Conservation (phyloP, 2,888 invertebrate species). For the Pimpla rufipes region DNA sequence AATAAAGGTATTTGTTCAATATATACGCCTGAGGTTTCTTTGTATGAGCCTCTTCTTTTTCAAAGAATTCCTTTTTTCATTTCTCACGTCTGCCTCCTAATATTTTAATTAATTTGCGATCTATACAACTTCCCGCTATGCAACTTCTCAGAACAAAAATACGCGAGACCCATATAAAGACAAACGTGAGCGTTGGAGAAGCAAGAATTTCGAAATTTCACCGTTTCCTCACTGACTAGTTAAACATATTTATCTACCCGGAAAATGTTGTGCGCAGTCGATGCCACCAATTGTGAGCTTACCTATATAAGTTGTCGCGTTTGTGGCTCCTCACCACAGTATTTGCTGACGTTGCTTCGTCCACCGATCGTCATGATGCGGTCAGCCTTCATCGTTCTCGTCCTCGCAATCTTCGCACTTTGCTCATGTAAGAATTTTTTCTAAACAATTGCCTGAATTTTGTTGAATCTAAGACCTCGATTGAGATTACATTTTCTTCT, state of each 20-base stretch:
- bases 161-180: background rate
- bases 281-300: no score
- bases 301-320: background rate
- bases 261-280: no score
- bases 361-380: background rate
- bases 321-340: background rate
- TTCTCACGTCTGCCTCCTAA: background rate
- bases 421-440: background rate
- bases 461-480: background rate
- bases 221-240: background rate
- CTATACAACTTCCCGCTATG: background rate
- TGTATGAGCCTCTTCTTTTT: no score
- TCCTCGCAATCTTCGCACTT: background rate
- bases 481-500: background rate
- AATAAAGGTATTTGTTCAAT: no score
- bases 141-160: background rate
- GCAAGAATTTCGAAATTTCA: no score
- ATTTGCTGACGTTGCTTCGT: background rate
- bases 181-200: background rate
- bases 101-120: background rate
- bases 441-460: background rate
- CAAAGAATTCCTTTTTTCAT: no score
- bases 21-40: no score
- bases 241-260: no score
- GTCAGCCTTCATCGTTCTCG: background rate